These are phyloP conservation scores for Biston betularia DNA, from an alignment of 2,888 invertebrate species.

Conservation along the genomic window DNA sequence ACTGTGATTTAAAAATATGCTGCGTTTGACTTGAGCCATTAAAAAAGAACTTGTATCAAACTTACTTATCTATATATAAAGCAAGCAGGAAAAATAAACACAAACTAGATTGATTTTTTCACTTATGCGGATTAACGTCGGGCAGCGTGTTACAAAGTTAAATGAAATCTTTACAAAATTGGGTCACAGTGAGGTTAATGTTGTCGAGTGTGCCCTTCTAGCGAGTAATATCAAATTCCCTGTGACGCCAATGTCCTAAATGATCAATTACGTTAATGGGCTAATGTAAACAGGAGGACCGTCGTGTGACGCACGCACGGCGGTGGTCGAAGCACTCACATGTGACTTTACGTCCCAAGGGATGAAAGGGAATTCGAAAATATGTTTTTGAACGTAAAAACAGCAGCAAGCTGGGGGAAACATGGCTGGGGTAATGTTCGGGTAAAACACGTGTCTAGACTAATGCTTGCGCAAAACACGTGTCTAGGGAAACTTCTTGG, in stretches of 20 bases:
- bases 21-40: no score
- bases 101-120: background rate
- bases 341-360: background rate
- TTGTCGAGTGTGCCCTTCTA: conserved; percentile 5
- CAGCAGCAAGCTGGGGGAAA: background rate
- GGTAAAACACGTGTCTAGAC: no score
- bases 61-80: no score
- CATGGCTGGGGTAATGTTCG: background rate
- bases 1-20: no score
- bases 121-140: background rate
- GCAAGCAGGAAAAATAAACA: background rate
- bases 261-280: conserved; percentile 19
- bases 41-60: no score
- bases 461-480: no score
- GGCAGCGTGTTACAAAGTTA: background rate
- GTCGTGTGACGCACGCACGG: conserved; percentile 15
- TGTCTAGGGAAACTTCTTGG: no score
- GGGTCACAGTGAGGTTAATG: conserved; percentile 17
- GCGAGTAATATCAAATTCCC: conserved; percentile 13
- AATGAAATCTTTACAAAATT: conserved; percentile 11
- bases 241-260: conserved; percentile 15
- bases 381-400: background rate
- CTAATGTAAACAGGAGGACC: conserved; percentile 12
- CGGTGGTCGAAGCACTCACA: background rate
- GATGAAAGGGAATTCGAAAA: background rate